These are phyloP conservation scores for Onychostruthus taczanowskii DNA, from an alignment of 2,113 vertebrate genomes.

Conservation along the genomic window DNA sequence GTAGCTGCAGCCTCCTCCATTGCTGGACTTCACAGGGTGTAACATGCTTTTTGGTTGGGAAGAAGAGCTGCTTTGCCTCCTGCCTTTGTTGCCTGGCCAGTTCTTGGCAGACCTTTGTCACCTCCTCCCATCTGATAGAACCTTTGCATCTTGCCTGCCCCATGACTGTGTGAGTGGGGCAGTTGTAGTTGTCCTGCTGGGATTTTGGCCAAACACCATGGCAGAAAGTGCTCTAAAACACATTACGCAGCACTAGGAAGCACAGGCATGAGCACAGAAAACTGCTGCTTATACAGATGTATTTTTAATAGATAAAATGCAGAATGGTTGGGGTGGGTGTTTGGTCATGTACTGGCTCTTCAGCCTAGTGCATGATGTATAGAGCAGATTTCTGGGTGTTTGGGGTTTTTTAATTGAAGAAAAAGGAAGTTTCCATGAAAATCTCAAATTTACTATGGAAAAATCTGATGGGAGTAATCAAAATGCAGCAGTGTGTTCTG, in stretches of 20 bases:
- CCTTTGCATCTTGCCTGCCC: neutral
- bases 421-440: neutral
- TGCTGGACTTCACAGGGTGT: neutral
- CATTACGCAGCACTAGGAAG: neutral
- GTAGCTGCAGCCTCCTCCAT: neutral
- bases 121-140: neutral
- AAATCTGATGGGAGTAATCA: neutral
- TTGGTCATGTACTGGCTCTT: neutral
- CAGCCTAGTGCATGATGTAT: neutral
- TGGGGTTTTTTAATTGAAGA: neutral
- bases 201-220: neutral
- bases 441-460: neutral
- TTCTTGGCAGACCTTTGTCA: neutral
- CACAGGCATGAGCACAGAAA: neutral
- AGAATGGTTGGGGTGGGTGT: neutral
- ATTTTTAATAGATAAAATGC: neutral
- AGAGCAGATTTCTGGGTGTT: neutral
- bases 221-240: neutral
- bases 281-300: neutral
- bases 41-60: neutral
- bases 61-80: neutral
- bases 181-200: neutral
- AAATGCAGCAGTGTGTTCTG: neutral
- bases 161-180: neutral
- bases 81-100: neutral